phyloP scores from a whole-genome alignment of 2,113 vertebrate species.

The Phylloscopus trochiloides region DNA sequence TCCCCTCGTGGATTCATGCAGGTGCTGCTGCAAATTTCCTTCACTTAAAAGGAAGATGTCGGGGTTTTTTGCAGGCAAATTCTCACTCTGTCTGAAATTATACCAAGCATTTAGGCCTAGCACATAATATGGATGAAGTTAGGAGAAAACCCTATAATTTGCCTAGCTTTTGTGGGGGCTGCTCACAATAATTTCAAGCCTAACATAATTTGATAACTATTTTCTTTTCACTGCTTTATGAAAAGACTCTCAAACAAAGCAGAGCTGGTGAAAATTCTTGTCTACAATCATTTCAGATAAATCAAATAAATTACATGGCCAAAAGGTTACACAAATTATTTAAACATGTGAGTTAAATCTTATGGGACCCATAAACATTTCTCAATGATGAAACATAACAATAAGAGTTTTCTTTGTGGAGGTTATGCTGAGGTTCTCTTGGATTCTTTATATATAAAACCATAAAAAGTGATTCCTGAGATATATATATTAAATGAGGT shows the following conservation, averaged over 20 bases:
- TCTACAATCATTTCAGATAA: constrained; percentile 55
- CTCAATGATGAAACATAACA: constrained; percentile 62
- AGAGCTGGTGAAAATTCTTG: constrained; percentile 51
- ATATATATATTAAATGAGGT: neutral
- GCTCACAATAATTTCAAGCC: neutral
- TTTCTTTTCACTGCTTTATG: neutral
- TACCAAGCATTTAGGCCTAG: neutral
- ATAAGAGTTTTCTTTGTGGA: constrained; percentile 50
- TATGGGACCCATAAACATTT: constrained; percentile 62
- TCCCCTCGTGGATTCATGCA: neutral
- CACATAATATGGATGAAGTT: neutral
- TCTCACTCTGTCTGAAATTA: neutral
- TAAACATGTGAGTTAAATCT: constrained; percentile 60
- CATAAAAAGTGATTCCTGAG: constrained; percentile 5
- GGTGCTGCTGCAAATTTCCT: neutral
- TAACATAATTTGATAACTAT: neutral
- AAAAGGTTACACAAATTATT: constrained; percentile 70
- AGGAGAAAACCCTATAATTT: neutral
- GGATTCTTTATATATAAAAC: constrained; percentile 13
- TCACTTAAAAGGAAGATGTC: rapidly evolving
- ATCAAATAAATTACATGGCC: constrained; percentile 65
- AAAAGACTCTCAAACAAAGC: constrained; percentile 24
- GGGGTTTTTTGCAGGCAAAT: rapidly evolving
- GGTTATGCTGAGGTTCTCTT: constrained; percentile 34
- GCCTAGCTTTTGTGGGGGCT: neutral